These are phyloP conservation scores for Anastrepha obliqua DNA, from an alignment of 1,140 invertebrate genomes.

Conservation along the genomic window DNA sequence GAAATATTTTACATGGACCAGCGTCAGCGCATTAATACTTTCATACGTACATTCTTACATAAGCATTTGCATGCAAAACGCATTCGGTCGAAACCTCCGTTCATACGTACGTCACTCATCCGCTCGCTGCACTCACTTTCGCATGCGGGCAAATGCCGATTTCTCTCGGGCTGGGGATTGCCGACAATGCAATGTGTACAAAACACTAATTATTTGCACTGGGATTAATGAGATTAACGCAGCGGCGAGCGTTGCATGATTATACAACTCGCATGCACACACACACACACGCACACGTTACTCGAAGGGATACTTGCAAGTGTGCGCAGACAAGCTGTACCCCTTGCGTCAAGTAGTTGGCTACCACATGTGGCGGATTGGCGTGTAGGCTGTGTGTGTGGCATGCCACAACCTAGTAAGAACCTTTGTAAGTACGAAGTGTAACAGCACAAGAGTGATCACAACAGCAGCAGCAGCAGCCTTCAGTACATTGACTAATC, in stretches of 20 bases:
- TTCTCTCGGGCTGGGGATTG: constrained; percentile 48
- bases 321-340: not conserved
- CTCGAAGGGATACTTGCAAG: not conserved
- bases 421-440: not conserved
- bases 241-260: constrained; percentile 55
- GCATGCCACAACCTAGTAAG: constrained; percentile 15
- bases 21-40: no score
- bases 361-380: constrained; percentile 12
- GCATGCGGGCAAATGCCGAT: constrained; percentile 45
- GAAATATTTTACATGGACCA: not conserved
- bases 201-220: constrained; percentile 73
- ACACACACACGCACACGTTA: not conserved
- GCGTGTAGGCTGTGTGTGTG: constrained; percentile 52
- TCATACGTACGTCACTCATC: not conserved
- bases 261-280: not conserved
- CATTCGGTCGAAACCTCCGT: no score
- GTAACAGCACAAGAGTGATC: not conserved
- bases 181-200: constrained; percentile 63
- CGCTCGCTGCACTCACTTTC: not conserved
- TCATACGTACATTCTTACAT: no score
- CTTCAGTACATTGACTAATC: constrained; percentile 20
- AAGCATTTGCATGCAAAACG: no score
- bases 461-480: not conserved
- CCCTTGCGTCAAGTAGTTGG: constrained; percentile 23
- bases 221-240: constrained; percentile 73